Conservation (phyloP, 2,113 vertebrate genomes). For the Ptychochromis oligacanthus region DNA sequence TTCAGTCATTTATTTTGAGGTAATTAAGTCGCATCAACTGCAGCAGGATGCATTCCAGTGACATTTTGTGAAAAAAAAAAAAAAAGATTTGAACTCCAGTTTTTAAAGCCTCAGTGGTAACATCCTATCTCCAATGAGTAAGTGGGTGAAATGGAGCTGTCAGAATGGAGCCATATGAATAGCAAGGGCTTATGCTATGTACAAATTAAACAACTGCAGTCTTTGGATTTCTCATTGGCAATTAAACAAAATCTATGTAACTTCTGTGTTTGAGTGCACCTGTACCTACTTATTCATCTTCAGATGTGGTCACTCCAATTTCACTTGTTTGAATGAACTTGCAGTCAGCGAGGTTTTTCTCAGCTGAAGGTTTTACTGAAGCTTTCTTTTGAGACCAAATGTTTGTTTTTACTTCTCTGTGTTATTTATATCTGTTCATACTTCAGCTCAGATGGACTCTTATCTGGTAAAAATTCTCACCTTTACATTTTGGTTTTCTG, state of each 20-base stretch:
- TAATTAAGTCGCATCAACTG: conserved; percentile 24
- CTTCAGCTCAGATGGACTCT: neutral
- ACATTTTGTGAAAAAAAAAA: neutral
- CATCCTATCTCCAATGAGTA: neutral
- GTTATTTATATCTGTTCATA: neutral
- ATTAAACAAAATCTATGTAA: conserved; percentile 27
- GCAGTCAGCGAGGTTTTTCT: conserved; percentile 10
- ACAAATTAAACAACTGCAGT: conserved; percentile 10
- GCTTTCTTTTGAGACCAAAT: neutral
- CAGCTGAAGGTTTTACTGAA: conserved; percentile 2
- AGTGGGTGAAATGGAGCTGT: conserved; percentile 10
- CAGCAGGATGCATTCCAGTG: neutral
- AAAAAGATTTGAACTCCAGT: neutral
- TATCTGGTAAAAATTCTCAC: conserved; percentile 34
- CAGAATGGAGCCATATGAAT: neutral
- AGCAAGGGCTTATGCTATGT: neutral
- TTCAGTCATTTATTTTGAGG: conserved; percentile 31
- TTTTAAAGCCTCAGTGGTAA: conserved; percentile 1
- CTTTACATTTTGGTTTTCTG: conserved; percentile 57
- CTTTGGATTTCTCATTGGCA: conserved; percentile 28
- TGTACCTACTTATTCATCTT: conserved; percentile 18
- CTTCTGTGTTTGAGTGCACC: conserved; percentile 30
- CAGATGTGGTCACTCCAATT: conserved; percentile 16
- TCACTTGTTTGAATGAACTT: conserved; percentile 25
- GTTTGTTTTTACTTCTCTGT: neutral